Conservation (phyloP, 2,797 vertebrate genomes). For the Sebastes ruberrimus region DNA sequence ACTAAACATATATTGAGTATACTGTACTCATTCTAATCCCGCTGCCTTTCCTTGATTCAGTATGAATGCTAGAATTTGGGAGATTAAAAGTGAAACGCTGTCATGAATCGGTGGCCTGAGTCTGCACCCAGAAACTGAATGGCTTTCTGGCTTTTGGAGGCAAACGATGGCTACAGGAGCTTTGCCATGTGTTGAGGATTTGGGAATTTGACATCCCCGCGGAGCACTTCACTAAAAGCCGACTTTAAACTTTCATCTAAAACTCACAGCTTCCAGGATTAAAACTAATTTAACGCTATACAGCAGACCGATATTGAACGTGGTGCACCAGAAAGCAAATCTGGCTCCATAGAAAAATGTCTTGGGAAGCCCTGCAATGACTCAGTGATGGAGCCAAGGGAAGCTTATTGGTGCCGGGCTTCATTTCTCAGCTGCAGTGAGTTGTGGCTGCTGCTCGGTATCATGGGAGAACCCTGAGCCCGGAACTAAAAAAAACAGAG, state of each 20-base stretch:
- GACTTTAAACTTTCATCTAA: slow-evolving; percentile 50
- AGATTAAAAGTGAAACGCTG: background rate
- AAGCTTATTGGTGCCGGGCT: slow-evolving; percentile 47
- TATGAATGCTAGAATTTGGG: background rate
- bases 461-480: slow-evolving; percentile 27
- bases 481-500: background rate
- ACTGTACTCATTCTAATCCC: background rate
- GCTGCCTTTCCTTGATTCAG: background rate
- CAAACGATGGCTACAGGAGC: slow-evolving; percentile 17
- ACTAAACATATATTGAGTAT: background rate
- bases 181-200: slow-evolving; percentile 33
- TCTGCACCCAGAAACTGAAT: background rate
- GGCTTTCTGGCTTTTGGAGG: slow-evolving; percentile 13
- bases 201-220: slow-evolving; percentile 36
- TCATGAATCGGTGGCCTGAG: slow-evolving; percentile 17
- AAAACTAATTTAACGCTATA: slow-evolving; percentile 49
- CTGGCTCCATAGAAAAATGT: slow-evolving; percentile 14
- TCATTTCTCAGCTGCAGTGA: slow-evolving; percentile 50
- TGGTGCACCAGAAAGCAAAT: slow-evolving; percentile 42
- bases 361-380: slow-evolving; percentile 32
- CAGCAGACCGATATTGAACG: slow-evolving; percentile 30
- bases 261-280: slow-evolving; percentile 56
- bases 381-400: slow-evolving; percentile 42
- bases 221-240: slow-evolving; percentile 35
- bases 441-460: slow-evolving; percentile 16